A percentile compares a stretch with the other conserved stretches of the same genome.
Conservation (phyloP, 1,140 invertebrate genomes). For the Ridgeia piscesae region DNA sequence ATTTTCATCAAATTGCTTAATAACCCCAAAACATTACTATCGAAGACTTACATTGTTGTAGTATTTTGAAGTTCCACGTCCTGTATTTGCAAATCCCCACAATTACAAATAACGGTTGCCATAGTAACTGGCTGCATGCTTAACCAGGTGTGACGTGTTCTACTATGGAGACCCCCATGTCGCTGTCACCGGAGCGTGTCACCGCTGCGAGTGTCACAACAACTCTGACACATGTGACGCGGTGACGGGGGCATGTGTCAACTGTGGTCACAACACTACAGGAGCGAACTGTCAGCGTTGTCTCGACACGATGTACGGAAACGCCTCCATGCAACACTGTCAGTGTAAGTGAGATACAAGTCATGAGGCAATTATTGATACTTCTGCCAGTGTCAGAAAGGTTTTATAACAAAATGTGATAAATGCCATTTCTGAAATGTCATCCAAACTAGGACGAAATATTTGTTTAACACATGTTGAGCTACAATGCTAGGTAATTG, state of each 20-base stretch:
- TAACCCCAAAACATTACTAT: background rate
- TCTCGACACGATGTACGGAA: slow-evolving; percentile 90
- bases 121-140: background rate
- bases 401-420: no score
- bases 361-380: no score
- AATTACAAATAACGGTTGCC: background rate
- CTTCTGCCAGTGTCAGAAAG: no score
- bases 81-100: background rate
- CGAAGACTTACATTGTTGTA: background rate
- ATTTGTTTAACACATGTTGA: no score
- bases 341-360: background rate
- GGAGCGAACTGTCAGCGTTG: slow-evolving; percentile 87
- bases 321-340: slow-evolving; percentile 63
- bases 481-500: no score
- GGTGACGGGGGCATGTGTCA: slow-evolving; percentile 11
- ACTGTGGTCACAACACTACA: slow-evolving; percentile 89
- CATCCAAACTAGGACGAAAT: no score
- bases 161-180: slow-evolving; percentile 25
- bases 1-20: no score
- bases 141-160: slow-evolving; percentile 21
- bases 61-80: background rate
- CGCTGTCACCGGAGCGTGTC: slow-evolving; percentile 21
- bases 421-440: no score
- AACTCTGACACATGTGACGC: slow-evolving; percentile 27
- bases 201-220: slow-evolving; percentile 27